These are phyloP conservation scores for Melikaiella ostensackeni DNA, from an alignment of 2,888 invertebrate species.

Conservation along the genomic window DNA sequence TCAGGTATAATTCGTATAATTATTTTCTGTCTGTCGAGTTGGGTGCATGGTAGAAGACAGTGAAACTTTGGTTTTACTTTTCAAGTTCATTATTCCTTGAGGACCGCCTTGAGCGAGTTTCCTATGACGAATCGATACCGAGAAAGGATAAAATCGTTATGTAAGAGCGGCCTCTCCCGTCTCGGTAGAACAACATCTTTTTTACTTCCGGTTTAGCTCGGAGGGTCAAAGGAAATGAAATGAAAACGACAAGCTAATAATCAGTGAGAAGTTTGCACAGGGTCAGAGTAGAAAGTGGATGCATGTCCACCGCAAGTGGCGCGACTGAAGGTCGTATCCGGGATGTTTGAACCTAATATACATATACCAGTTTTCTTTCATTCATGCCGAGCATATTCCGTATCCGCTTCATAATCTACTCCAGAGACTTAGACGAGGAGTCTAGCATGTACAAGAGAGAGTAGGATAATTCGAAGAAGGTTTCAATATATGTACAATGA, in stretches of 20 bases:
- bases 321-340: constrained; percentile 75
- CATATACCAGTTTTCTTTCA: constrained; percentile 69
- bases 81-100: constrained; percentile 50
- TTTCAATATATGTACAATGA: neutral
- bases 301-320: constrained; percentile 61
- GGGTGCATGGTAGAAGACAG: neutral
- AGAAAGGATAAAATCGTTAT: constrained; percentile 65
- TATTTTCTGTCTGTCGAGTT: neutral
- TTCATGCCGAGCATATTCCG: constrained; percentile 63
- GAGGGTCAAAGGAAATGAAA: constrained; percentile 62
- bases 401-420: constrained; percentile 41
- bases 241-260: constrained; percentile 70
- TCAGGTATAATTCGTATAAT: neutral
- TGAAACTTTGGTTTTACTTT: constrained; percentile 66
- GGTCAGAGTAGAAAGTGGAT: constrained; percentile 77
- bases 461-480: neutral
- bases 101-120: constrained; percentile 39
- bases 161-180: constrained; percentile 51
- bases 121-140: constrained; percentile 55
- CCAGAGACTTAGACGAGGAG: neutral
- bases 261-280: constrained; percentile 46
- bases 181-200: constrained; percentile 40
- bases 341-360: constrained; percentile 67
- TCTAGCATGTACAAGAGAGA: neutral
- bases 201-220: constrained; percentile 49